phyloP scores from a whole-genome alignment of 2,797 vertebrate genomes.

The Phalanger gymnotis region DNA sequence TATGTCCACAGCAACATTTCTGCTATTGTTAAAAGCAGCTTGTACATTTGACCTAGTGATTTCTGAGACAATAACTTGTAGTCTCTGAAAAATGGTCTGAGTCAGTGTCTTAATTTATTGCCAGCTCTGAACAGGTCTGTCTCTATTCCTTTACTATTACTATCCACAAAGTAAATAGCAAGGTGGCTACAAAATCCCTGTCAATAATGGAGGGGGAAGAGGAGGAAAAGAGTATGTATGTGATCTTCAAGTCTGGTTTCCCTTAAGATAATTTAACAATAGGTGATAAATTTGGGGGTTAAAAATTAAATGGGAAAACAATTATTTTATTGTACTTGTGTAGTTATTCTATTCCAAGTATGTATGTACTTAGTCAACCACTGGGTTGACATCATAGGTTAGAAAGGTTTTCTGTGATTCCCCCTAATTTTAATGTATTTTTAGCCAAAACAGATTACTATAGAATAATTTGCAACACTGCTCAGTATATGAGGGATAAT shows the following conservation, averaged over 20 bases:
- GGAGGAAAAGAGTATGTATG: not conserved
- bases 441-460: not conserved
- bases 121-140: not conserved
- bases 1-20: not conserved
- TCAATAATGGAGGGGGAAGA: not conserved
- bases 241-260: not conserved
- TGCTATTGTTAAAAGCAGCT: not conserved
- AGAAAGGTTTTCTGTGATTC: not conserved
- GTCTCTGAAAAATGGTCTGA: not conserved
- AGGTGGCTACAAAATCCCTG: not conserved
- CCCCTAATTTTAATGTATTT: not conserved
- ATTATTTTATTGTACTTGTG: not conserved
- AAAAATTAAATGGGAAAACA: not conserved
- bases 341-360: not conserved
- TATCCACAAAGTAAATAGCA: not conserved
- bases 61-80: not conserved
- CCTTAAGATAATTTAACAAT: not conserved
- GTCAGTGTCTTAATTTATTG: not conserved
- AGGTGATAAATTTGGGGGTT: not conserved
- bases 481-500: not conserved
- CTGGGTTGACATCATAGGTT: not conserved
- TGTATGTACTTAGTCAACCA: not conserved
- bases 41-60: not conserved
- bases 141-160: not conserved
- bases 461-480: not conserved